Percentiles rank a stretch among this genome's conserved stretches.
phyloP scores from a whole-genome alignment of 2,888 invertebrate species.

The Dromius quadrimaculatus region DNA sequence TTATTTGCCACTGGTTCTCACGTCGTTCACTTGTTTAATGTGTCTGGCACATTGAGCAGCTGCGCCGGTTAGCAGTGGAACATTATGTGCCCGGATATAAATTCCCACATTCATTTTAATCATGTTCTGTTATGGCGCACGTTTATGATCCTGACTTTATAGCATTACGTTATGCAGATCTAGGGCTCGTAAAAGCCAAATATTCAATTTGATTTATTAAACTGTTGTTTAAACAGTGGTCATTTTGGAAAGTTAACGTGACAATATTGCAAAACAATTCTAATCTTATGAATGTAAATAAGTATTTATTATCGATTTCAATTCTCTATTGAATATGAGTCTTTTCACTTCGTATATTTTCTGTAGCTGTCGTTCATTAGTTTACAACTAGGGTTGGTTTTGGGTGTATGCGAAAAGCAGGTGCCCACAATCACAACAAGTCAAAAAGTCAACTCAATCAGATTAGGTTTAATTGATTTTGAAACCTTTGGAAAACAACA shows the following conservation, averaged over 20 bases:
- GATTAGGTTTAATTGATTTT: no score
- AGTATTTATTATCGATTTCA: no score
- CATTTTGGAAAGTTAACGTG: constrained; percentile 9
- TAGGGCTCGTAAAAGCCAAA: constrained; percentile 21
- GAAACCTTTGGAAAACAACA: no score
- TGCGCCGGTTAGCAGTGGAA: constrained; percentile 1
- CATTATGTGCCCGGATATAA: constrained; percentile 16
- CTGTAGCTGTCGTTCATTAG: no score
- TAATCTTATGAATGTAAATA: no score
- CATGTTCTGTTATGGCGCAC: constrained; percentile 17
- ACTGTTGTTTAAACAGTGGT: constrained; percentile 22
- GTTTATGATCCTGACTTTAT: constrained; percentile 24
- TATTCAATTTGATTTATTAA: constrained; percentile 26
- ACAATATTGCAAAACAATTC: constrained; percentile 17
- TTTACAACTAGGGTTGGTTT: no score
- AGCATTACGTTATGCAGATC: constrained; percentile 20
- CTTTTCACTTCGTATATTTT: no score
- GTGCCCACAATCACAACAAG: no score
- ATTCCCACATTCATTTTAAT: constrained; percentile 35
- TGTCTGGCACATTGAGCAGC: constrained; percentile 15
- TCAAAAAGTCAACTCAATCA: no score
- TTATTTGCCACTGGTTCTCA: constrained; percentile 10
- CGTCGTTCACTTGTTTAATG: constrained; percentile 20
- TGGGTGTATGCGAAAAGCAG: no score
- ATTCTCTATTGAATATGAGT: no score